A percentile compares a stretch with the other conserved stretches of the same genome.
These are phyloP conservation scores for Falcunculus frontatus DNA, from an alignment of 2,113 vertebrate genomes.

Conservation along the genomic window DNA sequence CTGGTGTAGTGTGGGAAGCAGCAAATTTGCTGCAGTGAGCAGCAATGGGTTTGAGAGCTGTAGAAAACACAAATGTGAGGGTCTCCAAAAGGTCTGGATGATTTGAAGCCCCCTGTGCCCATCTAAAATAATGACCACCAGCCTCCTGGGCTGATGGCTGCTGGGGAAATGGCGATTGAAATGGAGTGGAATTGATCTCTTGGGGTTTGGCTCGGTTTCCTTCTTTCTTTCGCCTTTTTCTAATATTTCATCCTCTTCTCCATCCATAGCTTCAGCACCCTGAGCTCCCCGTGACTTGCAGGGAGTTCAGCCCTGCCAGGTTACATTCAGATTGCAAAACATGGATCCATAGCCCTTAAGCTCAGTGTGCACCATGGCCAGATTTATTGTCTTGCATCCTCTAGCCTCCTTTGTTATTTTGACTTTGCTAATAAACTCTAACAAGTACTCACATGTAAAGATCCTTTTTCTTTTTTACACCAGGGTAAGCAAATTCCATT, in stretches of 20 bases:
- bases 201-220: not conserved
- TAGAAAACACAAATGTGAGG: not conserved
- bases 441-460: not conserved
- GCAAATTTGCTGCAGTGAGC: not conserved
- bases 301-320: not conserved
- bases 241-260: not conserved
- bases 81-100: not conserved
- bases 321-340: not conserved
- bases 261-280: not conserved
- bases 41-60: not conserved
- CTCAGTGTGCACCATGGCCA: not conserved
- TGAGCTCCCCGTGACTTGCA: not conserved
- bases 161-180: not conserved
- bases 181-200: not conserved
- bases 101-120: not conserved
- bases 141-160: not conserved
- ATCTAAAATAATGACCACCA: not conserved
- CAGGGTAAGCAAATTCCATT: conserved; percentile 10
- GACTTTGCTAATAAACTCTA: conserved; percentile 33
- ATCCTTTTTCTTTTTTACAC: conserved; percentile 55
- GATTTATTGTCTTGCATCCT: conserved; percentile 50
- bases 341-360: not conserved
- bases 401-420: not conserved
- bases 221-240: not conserved
- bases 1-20: not conserved